Evolutionary conservation across 64 coral and sea anemone species (phyloP), one percentile per base, ranked within the genome.

Genomic region (Actinia tenebrosa): DNA sequence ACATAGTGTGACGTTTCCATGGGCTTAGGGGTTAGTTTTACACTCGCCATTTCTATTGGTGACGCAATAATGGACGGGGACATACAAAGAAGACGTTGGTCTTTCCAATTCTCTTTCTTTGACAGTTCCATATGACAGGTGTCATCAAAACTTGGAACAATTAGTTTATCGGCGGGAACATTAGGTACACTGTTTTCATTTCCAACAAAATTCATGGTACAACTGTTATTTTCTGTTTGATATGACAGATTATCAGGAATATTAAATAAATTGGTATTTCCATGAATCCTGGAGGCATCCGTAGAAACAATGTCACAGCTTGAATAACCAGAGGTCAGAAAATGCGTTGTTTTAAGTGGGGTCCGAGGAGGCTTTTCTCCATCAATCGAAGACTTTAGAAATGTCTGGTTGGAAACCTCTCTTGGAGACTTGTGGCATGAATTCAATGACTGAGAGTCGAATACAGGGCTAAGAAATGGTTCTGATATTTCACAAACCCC

Each of bases 1-100:
- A 81, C 79, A 52, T 79, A 44, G 7, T 81, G 50, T 17, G 79
- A 81, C 22, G 79, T 81, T 50, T 81, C 79, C 79, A 81, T 81
- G 20, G 46, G 79, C 53, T 81, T 81, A 50, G 79, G 79, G 19
- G 79, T 81, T 20, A 50, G 43, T 50, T 81, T 81, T 45, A 81
- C 50, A 81, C 45, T 53, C 16, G 79, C 79, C 45, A 52, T 10
- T 22, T 81, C 79, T 44, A 81, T 81, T 50, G 79, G 79, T 16
- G 50, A 47, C 6, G 26, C 26, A 26, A 42, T 10, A 10, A 75
- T 75, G 25, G 69, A 75, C 13, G 69, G 69, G 25, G 69, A 75
- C 69, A 26, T 75, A 30, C 26, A 42, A 42, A 75, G 22, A 75
- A 30, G 69, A 43, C 25, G 13, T 75, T 75, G 69, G 27, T 30